Evolutionary conservation across 2,888 invertebrate genomes (phyloP).

Genomic region (Drosophila mercatorum): DNA sequence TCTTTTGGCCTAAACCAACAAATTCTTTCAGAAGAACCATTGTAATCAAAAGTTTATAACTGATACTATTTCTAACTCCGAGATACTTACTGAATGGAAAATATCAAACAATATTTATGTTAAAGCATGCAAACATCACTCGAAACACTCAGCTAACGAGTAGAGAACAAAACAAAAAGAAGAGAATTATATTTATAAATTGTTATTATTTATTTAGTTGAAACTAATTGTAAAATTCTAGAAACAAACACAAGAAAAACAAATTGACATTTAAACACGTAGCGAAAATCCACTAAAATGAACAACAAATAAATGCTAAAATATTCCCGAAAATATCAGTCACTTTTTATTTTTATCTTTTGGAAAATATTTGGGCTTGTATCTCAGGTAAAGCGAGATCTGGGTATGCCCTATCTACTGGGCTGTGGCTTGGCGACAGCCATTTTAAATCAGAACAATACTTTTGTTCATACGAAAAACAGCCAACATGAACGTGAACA

Average conservation of each 20-base stretch:
- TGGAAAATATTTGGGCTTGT: not conserved
- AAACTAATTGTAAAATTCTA: conserved; percentile 82
- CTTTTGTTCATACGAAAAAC: too few relatives aligned
- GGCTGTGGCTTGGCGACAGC: too few relatives aligned
- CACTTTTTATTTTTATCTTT: not conserved
- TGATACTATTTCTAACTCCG: conserved; percentile 39
- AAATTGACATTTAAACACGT: conserved; percentile 64
- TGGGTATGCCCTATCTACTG: too few relatives aligned
- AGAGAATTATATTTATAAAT: conserved; percentile 81
- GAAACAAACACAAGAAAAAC: conserved; percentile 59
- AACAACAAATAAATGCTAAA: conserved; percentile 62
- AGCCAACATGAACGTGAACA: too few relatives aligned
- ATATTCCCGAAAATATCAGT: conserved; percentile 40
- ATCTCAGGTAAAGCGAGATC: not conserved
- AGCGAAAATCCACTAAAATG: conserved; percentile 69
- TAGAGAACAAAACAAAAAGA: conserved; percentile 40
- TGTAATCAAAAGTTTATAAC: conserved; percentile 60
- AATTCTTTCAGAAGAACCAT: conserved; percentile 34
- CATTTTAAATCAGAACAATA: too few relatives aligned
- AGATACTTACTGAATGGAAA: conserved; percentile 37
- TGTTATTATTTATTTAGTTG: conserved; percentile 83
- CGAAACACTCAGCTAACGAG: conserved; percentile 38
- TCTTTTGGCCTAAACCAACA: conserved; percentile 34
- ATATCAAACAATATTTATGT: conserved; percentile 63
- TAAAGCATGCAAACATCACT: conserved; percentile 32